phyloP scores from a whole-genome alignment of 1,140 invertebrate genomes.

The Hormaphis cornu region DNA sequence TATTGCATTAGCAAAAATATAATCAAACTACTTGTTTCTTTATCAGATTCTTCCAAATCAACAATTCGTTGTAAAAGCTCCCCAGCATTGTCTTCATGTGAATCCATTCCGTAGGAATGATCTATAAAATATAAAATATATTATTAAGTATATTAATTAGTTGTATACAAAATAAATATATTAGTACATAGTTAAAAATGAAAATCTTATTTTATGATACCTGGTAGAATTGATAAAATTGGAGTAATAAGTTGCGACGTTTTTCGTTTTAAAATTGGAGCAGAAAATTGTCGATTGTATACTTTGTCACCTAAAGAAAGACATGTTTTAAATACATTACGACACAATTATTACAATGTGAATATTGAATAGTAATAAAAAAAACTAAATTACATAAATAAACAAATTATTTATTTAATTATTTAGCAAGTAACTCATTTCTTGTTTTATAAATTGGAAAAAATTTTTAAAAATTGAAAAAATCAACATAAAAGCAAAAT shows the following conservation, averaged over 20 bases:
- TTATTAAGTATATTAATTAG: background rate
- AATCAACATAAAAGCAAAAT: too few relatives aligned
- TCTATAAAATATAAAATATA: background rate
- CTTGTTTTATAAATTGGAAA: too few relatives aligned
- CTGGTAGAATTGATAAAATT: constrained; percentile 18
- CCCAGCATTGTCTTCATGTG: constrained; percentile 24
- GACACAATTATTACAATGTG: too few relatives aligned
- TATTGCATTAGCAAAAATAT: constrained; percentile 94
- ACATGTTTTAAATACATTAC: constrained; percentile 41
- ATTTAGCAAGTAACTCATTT: too few relatives aligned
- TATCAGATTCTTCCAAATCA: constrained; percentile 87
- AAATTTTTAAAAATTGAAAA: too few relatives aligned
- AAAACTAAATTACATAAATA: too few relatives aligned
- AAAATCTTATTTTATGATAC: background rate
- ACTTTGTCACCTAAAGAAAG: constrained; percentile 71
- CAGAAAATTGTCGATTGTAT: constrained; percentile 79
- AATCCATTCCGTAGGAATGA: constrained; percentile 19
- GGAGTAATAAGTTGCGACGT: constrained; percentile 63
- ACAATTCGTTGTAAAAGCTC: constrained; percentile 63
- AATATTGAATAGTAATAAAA: too few relatives aligned
- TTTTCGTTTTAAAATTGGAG: constrained; percentile 80
- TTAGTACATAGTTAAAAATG: too few relatives aligned
- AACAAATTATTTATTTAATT: too few relatives aligned
- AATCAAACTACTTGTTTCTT: constrained; percentile 90
- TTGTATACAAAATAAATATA: too few relatives aligned